These are phyloP conservation scores for Meteorus cinctellus DNA, from an alignment of 2,888 invertebrate species.

Conservation along the genomic window DNA sequence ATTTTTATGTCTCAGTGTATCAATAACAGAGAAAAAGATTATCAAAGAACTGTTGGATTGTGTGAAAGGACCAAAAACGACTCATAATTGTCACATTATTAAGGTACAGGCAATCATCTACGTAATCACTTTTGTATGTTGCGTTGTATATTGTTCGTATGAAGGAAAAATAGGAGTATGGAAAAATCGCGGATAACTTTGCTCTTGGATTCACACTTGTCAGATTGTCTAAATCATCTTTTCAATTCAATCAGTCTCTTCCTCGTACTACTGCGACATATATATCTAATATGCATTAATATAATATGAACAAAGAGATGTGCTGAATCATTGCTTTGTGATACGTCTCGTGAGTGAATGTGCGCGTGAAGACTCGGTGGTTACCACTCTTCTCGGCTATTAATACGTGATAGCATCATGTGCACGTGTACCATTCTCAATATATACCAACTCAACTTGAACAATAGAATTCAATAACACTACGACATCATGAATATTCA, in stretches of 20 bases:
- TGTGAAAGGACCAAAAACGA: not conserved
- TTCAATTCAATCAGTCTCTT: too few species aligned
- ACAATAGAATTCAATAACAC: conserved; percentile 4
- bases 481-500: not conserved
- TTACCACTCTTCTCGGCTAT: not conserved
- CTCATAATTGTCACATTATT: not conserved
- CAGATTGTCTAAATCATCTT: too few species aligned
- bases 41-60: not conserved
- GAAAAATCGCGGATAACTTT: too few species aligned
- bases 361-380: conserved; percentile 25
- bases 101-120: not conserved
- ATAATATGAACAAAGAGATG: conserved; percentile 57
- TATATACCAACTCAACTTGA: not conserved
- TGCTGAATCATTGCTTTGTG: conserved; percentile 60
- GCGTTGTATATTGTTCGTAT: too few species aligned
- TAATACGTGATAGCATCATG: conserved; percentile 8
- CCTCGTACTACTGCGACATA: not conserved
- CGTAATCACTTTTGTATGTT: not conserved
- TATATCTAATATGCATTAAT: not conserved
- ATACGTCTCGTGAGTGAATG: conserved; percentile 40
- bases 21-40: not conserved
- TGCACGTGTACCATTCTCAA: not conserved
- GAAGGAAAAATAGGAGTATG: too few species aligned
- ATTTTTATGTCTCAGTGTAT: not conserved
- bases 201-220: too few species aligned